Conservation (phyloP, 2,797 vertebrate genomes). For the Phrynocephalus guinanensis region DNA sequence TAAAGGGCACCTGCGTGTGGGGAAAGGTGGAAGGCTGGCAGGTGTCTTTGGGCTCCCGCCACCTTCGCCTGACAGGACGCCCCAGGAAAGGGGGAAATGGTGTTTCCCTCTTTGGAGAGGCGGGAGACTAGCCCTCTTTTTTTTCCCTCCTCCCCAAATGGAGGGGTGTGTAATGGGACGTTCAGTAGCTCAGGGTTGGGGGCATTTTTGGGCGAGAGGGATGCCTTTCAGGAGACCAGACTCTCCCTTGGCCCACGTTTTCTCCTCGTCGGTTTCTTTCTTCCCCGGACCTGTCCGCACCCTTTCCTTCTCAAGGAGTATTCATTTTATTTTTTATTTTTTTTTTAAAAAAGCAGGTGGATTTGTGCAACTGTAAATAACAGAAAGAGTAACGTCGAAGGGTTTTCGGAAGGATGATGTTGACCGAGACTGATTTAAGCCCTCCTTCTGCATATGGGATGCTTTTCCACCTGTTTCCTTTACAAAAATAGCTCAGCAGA, state of each 20-base stretch:
- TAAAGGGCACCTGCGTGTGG: conserved; percentile 87
- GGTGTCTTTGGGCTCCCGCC: conserved; percentile 19
- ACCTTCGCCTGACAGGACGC: conserved; percentile 52
- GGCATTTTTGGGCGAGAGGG: too few relatives aligned
- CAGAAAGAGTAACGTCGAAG: too few relatives aligned
- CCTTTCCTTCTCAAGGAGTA: too few relatives aligned
- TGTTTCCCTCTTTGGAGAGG: conserved; percentile 63
- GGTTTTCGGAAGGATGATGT: too few relatives aligned
- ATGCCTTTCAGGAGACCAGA: too few relatives aligned
- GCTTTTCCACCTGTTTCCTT: background rate
- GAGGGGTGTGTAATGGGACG: conserved; percentile 23
- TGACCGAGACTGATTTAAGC: background rate
- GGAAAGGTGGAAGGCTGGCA: conserved; percentile 61
- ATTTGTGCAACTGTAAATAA: too few relatives aligned
- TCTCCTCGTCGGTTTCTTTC: too few relatives aligned
- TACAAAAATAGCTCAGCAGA: conserved; percentile 10
- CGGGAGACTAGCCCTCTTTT: background rate
- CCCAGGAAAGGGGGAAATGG: conserved; percentile 68
- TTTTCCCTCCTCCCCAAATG: too few relatives aligned
- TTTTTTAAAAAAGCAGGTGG: too few relatives aligned
- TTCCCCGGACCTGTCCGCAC: too few relatives aligned
- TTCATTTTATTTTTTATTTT: too few relatives aligned
- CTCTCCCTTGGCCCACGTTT: too few relatives aligned
- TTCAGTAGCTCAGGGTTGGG: conserved; percentile 16
- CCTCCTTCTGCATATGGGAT: background rate